These are phyloP conservation scores for Oreonectes daqikongensis DNA, from an alignment of 2,797 vertebrate genomes.

Conservation along the genomic window DNA sequence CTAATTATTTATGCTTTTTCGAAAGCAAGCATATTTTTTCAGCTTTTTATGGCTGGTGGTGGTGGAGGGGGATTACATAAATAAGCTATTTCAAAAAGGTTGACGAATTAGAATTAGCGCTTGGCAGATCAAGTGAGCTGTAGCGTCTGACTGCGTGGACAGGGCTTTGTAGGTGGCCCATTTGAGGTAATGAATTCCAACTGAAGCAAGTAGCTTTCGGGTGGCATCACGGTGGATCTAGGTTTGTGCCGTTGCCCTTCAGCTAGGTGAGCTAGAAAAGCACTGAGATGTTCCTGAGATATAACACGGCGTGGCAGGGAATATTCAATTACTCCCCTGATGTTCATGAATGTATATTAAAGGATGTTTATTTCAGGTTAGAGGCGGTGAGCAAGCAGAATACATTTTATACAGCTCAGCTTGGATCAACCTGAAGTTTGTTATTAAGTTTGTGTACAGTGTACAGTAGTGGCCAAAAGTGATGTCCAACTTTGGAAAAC, in stretches of 20 bases:
- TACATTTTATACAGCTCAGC: constrained; percentile 32
- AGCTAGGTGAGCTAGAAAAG: constrained; percentile 8
- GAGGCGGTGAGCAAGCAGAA: constrained; percentile 45
- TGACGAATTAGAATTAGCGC: constrained; percentile 52
- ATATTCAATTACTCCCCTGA: constrained; percentile 58
- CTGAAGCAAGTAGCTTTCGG: constrained; percentile 43
- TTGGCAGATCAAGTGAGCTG: constrained; percentile 30
- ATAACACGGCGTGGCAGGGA: constrained; percentile 59
- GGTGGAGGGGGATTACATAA: constrained; percentile 40
- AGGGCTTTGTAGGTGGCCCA: constrained; percentile 49
- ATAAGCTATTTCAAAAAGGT: constrained; percentile 50
- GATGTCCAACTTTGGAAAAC: too few species aligned
- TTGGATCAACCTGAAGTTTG: constrained; percentile 23
- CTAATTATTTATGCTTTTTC: constrained; percentile 56
- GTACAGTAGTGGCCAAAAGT: neutral
- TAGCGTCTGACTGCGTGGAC: constrained; percentile 37
- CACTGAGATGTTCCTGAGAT: constrained; percentile 47
- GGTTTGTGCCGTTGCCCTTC: constrained; percentile 12
- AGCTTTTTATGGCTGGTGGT: neutral
- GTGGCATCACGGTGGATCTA: constrained; percentile 46
- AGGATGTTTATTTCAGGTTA: constrained; percentile 53
- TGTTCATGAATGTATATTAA: constrained; percentile 53
- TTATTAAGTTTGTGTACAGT: neutral
- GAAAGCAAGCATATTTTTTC: constrained; percentile 49
- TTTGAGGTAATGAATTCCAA: constrained; percentile 51